phyloP scores from a whole-genome alignment of 2,888 invertebrate genomes.

The Elmis aenea region DNA sequence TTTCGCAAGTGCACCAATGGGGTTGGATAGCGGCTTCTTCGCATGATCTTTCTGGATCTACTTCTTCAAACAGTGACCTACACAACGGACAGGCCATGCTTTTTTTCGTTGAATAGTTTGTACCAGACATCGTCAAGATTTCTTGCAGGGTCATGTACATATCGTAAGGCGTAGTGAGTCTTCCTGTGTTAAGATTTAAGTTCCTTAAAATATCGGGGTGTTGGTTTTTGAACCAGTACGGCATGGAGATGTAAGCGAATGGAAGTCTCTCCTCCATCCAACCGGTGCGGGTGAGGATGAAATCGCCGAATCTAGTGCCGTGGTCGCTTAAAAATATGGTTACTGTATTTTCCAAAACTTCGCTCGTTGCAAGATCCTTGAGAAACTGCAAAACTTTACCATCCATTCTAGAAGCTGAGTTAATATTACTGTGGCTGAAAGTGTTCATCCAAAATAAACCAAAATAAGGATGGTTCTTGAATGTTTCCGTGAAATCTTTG shows the following conservation, averaged over 20 bases:
- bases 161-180: slow-evolving; percentile 72
- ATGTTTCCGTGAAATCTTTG: slow-evolving; percentile 60
- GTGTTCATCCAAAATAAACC: slow-evolving; percentile 78
- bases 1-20: slow-evolving; percentile 73
- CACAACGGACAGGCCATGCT: slow-evolving; percentile 61
- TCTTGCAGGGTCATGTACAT: slow-evolving; percentile 68
- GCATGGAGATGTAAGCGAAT: slow-evolving; percentile 64
- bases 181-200: slow-evolving; percentile 58
- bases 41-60: slow-evolving; percentile 60
- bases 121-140: slow-evolving; percentile 52
- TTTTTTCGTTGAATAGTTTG: slow-evolving; percentile 29
- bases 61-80: slow-evolving; percentile 57
- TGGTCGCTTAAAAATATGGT: slow-evolving; percentile 75
- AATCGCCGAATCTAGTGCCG: slow-evolving; percentile 72
- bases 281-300: slow-evolving; percentile 62
- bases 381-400: slow-evolving; percentile 56
- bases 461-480: slow-evolving; percentile 60
- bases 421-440: slow-evolving; percentile 70
- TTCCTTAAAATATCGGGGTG: slow-evolving; percentile 54
- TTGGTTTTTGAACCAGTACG: slow-evolving; percentile 54
- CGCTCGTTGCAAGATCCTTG: slow-evolving; percentile 53
- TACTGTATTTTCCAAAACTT: slow-evolving; percentile 59
- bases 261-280: slow-evolving; percentile 78
- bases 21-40: slow-evolving; percentile 60
- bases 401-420: slow-evolving; percentile 65